These are phyloP conservation scores for Troilus luridus DNA, from an alignment of 2,888 invertebrate species.

Conservation along the genomic window DNA sequence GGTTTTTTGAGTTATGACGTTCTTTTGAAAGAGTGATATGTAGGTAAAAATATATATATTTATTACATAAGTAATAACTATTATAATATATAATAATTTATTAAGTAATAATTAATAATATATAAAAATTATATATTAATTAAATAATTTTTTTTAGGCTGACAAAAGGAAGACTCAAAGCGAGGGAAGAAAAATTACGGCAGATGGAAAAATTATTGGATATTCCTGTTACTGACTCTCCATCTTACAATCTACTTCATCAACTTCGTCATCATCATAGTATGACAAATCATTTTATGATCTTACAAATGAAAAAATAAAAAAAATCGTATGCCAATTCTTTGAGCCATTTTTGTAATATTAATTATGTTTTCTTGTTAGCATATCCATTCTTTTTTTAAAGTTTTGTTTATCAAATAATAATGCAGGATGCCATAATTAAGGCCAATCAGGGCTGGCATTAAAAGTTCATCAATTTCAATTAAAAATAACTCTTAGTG, in stretches of 20 bases:
- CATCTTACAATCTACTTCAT: slow-evolving; percentile 64
- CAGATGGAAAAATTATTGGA: slow-evolving; percentile 94
- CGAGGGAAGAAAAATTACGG: slow-evolving; percentile 96
- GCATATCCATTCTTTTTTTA: not conserved
- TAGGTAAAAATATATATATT: too few species aligned
- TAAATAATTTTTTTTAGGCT: slow-evolving; percentile 68
- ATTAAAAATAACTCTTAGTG: too few species aligned
- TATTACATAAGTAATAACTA: too few species aligned
- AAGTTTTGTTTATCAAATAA: too few species aligned
- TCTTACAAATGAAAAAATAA: not conserved
- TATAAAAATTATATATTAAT: too few species aligned
- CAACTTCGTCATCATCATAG: slow-evolving; percentile 67
- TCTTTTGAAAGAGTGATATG: too few species aligned
- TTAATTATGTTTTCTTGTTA: not conserved
- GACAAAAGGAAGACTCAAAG: slow-evolving; percentile 87
- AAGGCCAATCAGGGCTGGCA: too few species aligned
- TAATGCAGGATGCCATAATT: too few species aligned
- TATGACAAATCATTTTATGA: slow-evolving; percentile 56
- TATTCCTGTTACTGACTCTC: slow-evolving; percentile 73
- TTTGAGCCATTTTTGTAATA: not conserved
- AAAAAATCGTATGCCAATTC: not conserved
- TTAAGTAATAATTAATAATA: too few species aligned
- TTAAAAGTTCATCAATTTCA: too few species aligned
- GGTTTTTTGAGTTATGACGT: too few species aligned
- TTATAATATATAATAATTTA: too few species aligned